These are phyloP conservation scores for Epinotia ramella DNA, from an alignment of 2,888 invertebrate species.

Conservation along the genomic window DNA sequence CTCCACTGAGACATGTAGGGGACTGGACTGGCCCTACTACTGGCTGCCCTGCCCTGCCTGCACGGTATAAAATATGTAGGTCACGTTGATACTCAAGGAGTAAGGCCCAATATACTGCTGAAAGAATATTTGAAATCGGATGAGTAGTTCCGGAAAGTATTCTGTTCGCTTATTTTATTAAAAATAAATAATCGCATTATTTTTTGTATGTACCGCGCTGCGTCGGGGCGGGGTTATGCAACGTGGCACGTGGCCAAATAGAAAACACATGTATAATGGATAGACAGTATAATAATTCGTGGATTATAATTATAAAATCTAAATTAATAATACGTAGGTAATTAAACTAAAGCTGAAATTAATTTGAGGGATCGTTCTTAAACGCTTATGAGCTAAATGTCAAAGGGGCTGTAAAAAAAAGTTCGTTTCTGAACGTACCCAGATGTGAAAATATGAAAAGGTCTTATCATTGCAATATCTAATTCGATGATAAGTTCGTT, in stretches of 20 bases:
- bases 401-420: background rate
- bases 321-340: background rate
- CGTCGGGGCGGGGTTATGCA: background rate
- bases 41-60: too few species aligned
- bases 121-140: too few species aligned
- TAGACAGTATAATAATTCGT: background rate
- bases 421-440: constrained; percentile 8
- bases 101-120: too few species aligned
- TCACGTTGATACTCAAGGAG: too few species aligned
- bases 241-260: background rate
- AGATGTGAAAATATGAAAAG: background rate
- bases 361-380: background rate
- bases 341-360: too few species aligned
- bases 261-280: background rate
- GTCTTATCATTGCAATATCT: constrained; percentile 34
- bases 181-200: too few species aligned
- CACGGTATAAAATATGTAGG: too few species aligned
- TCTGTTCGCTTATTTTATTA: too few species aligned
- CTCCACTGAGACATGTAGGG: too few species aligned
- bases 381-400: background rate
- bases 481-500: constrained; percentile 28
- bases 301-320: background rate
- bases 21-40: too few species aligned
- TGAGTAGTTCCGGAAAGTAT: too few species aligned
- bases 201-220: background rate